Conservation (phyloP, 2,888 invertebrate species). For the Ganaspis brasiliensis region DNA sequence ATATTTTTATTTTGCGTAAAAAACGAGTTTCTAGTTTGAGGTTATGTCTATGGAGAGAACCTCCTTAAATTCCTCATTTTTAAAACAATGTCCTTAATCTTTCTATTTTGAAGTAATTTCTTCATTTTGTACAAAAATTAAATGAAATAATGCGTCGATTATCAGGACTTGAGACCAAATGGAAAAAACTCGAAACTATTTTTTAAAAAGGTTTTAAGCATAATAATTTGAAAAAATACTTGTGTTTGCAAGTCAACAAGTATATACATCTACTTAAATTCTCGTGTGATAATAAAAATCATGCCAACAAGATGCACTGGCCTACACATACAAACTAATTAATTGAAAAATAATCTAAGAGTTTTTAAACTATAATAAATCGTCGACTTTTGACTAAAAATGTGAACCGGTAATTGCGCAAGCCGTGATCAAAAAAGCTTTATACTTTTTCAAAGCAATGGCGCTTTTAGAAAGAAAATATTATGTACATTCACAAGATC, state of each 20-base stretch:
- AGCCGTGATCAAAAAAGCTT: not conserved
- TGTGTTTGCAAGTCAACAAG: not conserved
- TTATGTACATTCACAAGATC: not conserved
- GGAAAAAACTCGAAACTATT: not conserved
- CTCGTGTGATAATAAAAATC: not conserved
- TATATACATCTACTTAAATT: slow-evolving; percentile 11
- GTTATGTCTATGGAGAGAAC: too few relatives aligned
- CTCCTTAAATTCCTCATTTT: too few relatives aligned
- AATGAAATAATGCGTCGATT: too few relatives aligned
- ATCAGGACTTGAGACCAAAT: slow-evolving; percentile 1
- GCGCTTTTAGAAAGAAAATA: slow-evolving; percentile 14
- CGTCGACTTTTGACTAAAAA: not conserved
- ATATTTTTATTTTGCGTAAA: too few relatives aligned
- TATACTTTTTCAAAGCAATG: not conserved
- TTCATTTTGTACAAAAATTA: too few relatives aligned
- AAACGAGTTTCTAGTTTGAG: too few relatives aligned
- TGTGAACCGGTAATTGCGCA: not conserved
- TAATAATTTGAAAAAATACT: not conserved
- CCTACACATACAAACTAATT: not conserved
- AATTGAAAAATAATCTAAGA: not conserved
- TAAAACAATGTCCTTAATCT: too few relatives aligned
- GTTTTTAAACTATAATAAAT: not conserved
- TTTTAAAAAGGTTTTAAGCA: not conserved
- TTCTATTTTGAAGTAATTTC: too few relatives aligned
- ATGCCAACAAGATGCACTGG: not conserved